Conservation (phyloP, 2,113 vertebrate species). For the Oxygymnocypris stewartii region DNA sequence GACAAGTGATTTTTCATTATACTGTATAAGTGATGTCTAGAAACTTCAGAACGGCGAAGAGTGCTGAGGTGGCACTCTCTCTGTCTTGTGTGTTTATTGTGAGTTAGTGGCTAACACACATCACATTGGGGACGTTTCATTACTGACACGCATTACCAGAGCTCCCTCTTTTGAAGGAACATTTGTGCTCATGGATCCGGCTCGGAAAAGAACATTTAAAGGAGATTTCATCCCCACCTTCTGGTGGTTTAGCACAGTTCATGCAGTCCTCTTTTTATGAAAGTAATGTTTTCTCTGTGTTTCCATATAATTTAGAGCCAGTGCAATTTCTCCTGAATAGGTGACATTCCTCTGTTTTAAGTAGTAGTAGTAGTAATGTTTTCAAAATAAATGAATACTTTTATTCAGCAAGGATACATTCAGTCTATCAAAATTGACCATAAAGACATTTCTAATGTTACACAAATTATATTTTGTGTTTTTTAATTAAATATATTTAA, state of each 20-base stretch:
- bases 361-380: no score
- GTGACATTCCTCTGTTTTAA: no score
- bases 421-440: neutral
- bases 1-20: neutral
- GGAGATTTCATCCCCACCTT: slow-evolving; percentile 65
- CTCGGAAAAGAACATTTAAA: neutral
- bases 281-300: neutral
- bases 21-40: neutral
- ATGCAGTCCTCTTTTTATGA: neutral
- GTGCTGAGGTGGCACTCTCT: slow-evolving; percentile 30
- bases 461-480: no score
- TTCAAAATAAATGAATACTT: neutral
- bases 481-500: no score
- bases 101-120: neutral
- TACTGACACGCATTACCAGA: slow-evolving; percentile 7
- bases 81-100: neutral
- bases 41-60: neutral
- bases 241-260: slow-evolving; percentile 58
- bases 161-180: slow-evolving; percentile 36
- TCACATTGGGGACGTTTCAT: neutral
- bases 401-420: neutral
- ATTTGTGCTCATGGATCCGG: neutral
- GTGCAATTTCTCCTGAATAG: neutral
- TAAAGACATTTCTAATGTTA: neutral
- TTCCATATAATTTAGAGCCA: neutral